A percentile compares a stretch with the other conserved stretches of the same genome.
Evolutionary conservation across 1,140 invertebrate species (phyloP).

Genomic region (Drosophila ficusphila): DNA sequence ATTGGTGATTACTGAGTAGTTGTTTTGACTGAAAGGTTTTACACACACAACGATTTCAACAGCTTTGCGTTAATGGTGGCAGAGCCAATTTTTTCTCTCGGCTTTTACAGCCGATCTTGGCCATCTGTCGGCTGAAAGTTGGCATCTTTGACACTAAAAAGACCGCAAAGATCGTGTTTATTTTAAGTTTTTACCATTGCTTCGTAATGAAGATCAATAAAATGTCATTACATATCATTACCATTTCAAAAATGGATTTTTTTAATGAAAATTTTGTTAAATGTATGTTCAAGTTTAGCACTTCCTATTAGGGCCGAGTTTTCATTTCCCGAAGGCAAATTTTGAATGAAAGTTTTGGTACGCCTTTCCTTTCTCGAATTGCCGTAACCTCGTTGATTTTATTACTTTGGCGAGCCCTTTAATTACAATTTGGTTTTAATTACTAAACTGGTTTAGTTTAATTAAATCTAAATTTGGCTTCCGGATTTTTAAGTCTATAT

Average conservation of each 20-base stretch:
- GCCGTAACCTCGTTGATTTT: too few relatives aligned
- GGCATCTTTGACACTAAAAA: conserved; percentile 36
- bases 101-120: conserved; percentile 25
- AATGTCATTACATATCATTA: background rate
- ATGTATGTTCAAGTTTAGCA: too few relatives aligned
- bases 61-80: conserved; percentile 29
- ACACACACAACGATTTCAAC: conserved; percentile 31
- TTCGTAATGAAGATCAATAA: conserved; percentile 5
- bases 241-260: background rate
- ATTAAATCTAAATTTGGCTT: too few relatives aligned
- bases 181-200: conserved; percentile 12
- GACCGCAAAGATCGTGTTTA: conserved; percentile 26
- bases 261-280: too few relatives aligned
- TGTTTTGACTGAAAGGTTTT: conserved; percentile 39
- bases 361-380: too few relatives aligned
- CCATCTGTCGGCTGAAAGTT: conserved; percentile 23
- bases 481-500: too few relatives aligned
- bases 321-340: too few relatives aligned
- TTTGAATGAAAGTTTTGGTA: too few relatives aligned
- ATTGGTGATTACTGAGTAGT: conserved; percentile 45
- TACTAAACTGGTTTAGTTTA: too few relatives aligned
- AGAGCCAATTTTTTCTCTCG: conserved; percentile 20
- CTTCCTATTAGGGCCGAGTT: too few relatives aligned
- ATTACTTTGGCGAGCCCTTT: too few relatives aligned
- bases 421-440: too few relatives aligned